Evolutionary conservation across 2,797 vertebrate genomes (phyloP), one percentile per base, ranked within the genome.

Genomic region (Zenarchopterus dispar): DNA sequence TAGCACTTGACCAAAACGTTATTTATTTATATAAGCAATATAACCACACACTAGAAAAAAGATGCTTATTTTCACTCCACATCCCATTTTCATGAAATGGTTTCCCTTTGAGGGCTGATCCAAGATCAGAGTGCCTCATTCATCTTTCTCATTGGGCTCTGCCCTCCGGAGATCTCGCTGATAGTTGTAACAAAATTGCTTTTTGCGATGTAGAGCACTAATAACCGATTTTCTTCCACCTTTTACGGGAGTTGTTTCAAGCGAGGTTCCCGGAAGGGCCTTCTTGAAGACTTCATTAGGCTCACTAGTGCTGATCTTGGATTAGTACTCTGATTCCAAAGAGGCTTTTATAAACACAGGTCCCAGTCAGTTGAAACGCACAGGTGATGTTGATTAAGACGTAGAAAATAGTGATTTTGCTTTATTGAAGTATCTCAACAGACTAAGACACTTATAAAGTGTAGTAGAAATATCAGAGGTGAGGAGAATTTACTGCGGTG

Each of bases 371-470:
- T 62, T 81, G 71, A 80, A 78, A 89, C 85, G 84, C 77, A 84
- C 64, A 61, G 66, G 74, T 82, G 78, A 70, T 51, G 81, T 88
- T 72, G 54, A 80, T 73, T 39, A 70, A 81, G 65, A 82, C 70
- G 78, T 86, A 90, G 80, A 94, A 94, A 94, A 93, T 84, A 81
- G 80, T 88, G 80, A 80, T 75, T 82, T 88, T 88, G 24, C 50
- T 26, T 91, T 73, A 89, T 87, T 90, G 84, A 91, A 90, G 84
- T 87, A 84, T 87, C 83, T 91, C 90, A 88, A 88, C 71, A 39
- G 73, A 89, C 64, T 75, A 89, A 80, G 69, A 88, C 85, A 81
- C 84, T 87, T 93, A 92, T 90, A 89, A 92, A 93, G 77, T 88
- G 84, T 90, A 87, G 80, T 81, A 88, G 83, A 91, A 85, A 87